phyloP scores from a whole-genome alignment of 1,140 invertebrate species.

The Zaprionus kolodkinae region DNA sequence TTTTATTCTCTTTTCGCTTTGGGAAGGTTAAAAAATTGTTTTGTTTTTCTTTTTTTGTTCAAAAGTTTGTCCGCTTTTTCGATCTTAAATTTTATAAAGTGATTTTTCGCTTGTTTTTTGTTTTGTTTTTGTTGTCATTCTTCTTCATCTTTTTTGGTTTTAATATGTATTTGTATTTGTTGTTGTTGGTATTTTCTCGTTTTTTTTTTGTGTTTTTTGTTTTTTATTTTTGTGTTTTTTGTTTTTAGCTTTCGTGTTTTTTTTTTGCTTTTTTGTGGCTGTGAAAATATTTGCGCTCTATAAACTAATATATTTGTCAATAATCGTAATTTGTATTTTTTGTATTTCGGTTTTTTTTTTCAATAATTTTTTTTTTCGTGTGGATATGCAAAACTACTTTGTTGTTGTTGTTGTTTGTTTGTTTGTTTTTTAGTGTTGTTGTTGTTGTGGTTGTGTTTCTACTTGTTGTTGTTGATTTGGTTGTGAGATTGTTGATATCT shows the following conservation, averaged over 20 bases:
- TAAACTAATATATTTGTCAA: constrained; percentile 71
- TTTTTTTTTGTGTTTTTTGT: constrained; percentile 24
- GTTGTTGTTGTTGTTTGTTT: constrained; percentile 58
- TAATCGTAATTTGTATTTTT: constrained; percentile 48
- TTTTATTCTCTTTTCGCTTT: constrained; percentile 3
- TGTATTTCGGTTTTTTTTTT: constrained; percentile 16
- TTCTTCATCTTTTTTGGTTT: constrained; percentile 35
- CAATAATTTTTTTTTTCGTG: constrained; percentile 35
- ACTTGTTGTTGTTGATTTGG: constrained; percentile 67
- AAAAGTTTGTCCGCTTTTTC: constrained; percentile 30
- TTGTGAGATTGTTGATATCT: constrained; percentile 52
- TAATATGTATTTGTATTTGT: constrained; percentile 44
- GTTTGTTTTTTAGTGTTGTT: constrained; percentile 50
- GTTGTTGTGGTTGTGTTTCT: constrained; percentile 60
- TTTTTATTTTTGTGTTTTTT: constrained; percentile 8
- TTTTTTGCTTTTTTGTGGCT: constrained; percentile 51
- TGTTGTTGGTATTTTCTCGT: constrained; percentile 25
- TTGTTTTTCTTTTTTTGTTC: constrained; percentile 27
- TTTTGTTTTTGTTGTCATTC: constrained; percentile 8
- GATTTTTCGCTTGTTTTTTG: constrained; percentile 13
- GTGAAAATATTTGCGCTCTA: constrained; percentile 76
- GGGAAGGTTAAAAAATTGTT: constrained; percentile 73
- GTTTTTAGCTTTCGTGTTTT: constrained; percentile 33
- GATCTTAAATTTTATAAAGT: constrained; percentile 40
- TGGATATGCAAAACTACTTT: constrained; percentile 82